These are phyloP conservation scores for Chaenodraco wilsoni DNA, from an alignment of 2,797 vertebrate genomes.

Conservation along the genomic window DNA sequence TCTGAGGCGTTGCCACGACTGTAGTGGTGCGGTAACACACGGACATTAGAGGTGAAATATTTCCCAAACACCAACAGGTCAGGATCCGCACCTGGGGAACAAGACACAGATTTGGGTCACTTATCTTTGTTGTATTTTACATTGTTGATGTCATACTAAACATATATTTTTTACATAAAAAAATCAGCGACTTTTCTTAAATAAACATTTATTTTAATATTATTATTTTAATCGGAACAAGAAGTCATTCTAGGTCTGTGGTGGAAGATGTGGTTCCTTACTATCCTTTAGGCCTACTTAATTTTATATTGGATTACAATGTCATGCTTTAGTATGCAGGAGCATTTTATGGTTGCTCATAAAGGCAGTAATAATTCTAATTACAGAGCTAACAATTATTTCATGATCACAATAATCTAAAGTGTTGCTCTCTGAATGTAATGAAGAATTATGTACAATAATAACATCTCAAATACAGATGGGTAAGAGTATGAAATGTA, in stretches of 20 bases:
- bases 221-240: neutral
- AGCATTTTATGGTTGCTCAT: neutral
- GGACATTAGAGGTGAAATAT: constrained; percentile 76
- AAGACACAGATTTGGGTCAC: constrained; percentile 4
- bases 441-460: neutral
- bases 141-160: neutral
- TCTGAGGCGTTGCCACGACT: constrained; percentile 78
- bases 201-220: neutral
- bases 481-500: neutral
- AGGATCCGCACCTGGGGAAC: constrained; percentile 88
- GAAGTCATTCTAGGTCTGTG: neutral
- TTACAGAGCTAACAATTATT: neutral
- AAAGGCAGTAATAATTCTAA: neutral
- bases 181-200: neutral
- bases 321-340: neutral
- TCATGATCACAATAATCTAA: neutral
- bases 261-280: neutral
- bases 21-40: constrained; percentile 78
- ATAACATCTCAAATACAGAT: neutral
- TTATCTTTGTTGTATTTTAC: neutral
- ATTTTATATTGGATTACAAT: neutral
- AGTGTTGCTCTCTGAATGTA: neutral
- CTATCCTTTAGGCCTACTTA: neutral
- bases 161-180: neutral
- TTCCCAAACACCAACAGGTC: constrained; percentile 95